Percentiles rank a stretch among this genome's conserved stretches.
These are phyloP conservation scores for Rhinoderma darwinii DNA, from an alignment of 2,113 vertebrate species.

Conservation along the genomic window DNA sequence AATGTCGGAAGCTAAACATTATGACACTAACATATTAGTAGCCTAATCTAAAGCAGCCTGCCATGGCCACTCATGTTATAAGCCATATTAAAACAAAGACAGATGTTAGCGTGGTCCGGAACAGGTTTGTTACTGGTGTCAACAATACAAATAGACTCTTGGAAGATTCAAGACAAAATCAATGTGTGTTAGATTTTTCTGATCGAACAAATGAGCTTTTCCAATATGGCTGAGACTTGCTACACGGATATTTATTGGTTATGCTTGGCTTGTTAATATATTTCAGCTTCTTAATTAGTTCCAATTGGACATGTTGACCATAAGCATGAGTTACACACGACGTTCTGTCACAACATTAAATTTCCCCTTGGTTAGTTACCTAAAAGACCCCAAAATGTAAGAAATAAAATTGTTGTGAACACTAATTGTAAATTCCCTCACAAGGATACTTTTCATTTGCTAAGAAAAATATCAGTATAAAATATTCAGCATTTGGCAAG, in stretches of 20 bases:
- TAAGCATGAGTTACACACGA: too few species aligned
- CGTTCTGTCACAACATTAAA: background rate
- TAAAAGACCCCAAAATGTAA: background rate
- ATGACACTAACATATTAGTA: slow-evolving; percentile 55
- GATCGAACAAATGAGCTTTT: slow-evolving; percentile 49
- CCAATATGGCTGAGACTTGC: slow-evolving; percentile 36
- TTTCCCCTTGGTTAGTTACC: background rate
- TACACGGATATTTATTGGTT: slow-evolving; percentile 39
- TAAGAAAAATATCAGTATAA: slow-evolving; percentile 10
- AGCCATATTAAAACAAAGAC: slow-evolving; percentile 51
- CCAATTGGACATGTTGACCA: slow-evolving; percentile 23
- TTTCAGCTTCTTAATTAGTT: slow-evolving; percentile 54
- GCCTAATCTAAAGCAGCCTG: slow-evolving; percentile 49
- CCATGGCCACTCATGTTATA: slow-evolving; percentile 46
- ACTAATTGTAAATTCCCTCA: background rate
- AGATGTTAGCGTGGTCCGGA: slow-evolving; percentile 49
- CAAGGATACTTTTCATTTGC: background rate
- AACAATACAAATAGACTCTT: slow-evolving; percentile 54
- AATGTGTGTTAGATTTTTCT: slow-evolving; percentile 49
- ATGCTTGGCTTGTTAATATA: slow-evolving; percentile 52
- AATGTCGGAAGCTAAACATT: slow-evolving; percentile 37
- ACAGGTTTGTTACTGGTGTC: slow-evolving; percentile 58
- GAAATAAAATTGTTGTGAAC: background rate
- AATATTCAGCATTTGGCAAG: slow-evolving; percentile 14
- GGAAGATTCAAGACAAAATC: slow-evolving; percentile 57